Conservation (phyloP, 2,113 vertebrate genomes). For the Corythaeola cristata region DNA sequence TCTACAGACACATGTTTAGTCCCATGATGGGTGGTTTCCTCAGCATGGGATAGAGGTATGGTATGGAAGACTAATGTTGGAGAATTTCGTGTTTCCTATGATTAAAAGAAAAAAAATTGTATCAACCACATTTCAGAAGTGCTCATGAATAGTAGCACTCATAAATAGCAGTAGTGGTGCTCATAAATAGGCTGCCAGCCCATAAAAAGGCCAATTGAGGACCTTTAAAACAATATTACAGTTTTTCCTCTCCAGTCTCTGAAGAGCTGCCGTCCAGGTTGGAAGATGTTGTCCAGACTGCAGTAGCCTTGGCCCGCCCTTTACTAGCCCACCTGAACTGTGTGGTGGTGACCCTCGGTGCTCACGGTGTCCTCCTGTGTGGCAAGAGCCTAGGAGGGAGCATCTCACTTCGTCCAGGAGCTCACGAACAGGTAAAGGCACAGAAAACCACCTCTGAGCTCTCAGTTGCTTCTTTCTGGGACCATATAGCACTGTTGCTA, state of each 20-base stretch:
- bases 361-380: slow-evolving; percentile 82
- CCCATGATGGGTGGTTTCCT: not conserved
- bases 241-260: not conserved
- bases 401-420: slow-evolving; percentile 72
- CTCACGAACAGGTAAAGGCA: slow-evolving; percentile 61
- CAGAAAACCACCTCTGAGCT: not conserved
- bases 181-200: not conserved
- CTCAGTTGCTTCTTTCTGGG: not conserved
- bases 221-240: not conserved
- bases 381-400: slow-evolving; percentile 74
- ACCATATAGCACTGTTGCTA: not conserved
- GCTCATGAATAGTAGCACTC: not conserved
- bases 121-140: not conserved
- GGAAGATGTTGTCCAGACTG: slow-evolving; percentile 75
- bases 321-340: slow-evolving; percentile 84
- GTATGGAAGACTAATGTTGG: not conserved
- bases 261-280: slow-evolving; percentile 73
- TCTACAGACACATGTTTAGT: not conserved
- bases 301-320: slow-evolving; percentile 78
- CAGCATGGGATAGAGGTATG: not conserved
- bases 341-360: slow-evolving; percentile 84
- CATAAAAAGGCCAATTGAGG: not conserved
- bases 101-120: not conserved
- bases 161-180: not conserved
- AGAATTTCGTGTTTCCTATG: not conserved